These are phyloP conservation scores for Stomatorhinus walkeri DNA, from an alignment of 2,797 vertebrate genomes.

Conservation along the genomic window DNA sequence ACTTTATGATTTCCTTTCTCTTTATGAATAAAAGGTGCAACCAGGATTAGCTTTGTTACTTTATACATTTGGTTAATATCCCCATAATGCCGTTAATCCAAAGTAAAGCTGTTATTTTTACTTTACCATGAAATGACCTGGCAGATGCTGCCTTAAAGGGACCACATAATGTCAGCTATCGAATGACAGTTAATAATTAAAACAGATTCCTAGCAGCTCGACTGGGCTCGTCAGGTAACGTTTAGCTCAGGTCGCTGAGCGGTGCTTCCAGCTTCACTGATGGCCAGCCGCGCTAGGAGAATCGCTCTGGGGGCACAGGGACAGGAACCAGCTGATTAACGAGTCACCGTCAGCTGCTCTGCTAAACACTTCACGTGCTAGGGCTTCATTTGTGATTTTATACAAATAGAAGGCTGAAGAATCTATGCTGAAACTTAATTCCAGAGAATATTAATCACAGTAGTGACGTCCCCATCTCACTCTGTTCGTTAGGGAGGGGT, in stretches of 20 bases:
- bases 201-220: not conserved
- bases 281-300: not conserved
- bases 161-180: not conserved
- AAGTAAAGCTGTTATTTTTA: constrained; percentile 5
- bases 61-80: not conserved
- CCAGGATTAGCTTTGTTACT: not conserved
- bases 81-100: not conserved
- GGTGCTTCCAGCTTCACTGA: not conserved
- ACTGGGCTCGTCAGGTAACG: not conserved
- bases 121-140: constrained; percentile 9
- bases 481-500: not conserved
- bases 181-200: constrained; percentile 1
- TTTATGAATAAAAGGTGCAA: constrained; percentile 1
- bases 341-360: not conserved
- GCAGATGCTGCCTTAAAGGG: not conserved
- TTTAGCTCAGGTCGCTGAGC: not conserved
- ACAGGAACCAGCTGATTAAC: not conserved
- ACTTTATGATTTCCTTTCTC: not conserved
- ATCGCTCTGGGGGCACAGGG: not conserved
- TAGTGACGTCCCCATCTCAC: not conserved
- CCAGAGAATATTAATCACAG: not conserved
- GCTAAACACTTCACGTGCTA: not conserved
- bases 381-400: not conserved
- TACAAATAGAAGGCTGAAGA: not conserved
- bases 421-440: not conserved